A percentile compares a stretch with the other conserved stretches of the same genome.
These are phyloP conservation scores for Serilophus lunatus DNA, from an alignment of 2,113 vertebrate species.

Conservation along the genomic window DNA sequence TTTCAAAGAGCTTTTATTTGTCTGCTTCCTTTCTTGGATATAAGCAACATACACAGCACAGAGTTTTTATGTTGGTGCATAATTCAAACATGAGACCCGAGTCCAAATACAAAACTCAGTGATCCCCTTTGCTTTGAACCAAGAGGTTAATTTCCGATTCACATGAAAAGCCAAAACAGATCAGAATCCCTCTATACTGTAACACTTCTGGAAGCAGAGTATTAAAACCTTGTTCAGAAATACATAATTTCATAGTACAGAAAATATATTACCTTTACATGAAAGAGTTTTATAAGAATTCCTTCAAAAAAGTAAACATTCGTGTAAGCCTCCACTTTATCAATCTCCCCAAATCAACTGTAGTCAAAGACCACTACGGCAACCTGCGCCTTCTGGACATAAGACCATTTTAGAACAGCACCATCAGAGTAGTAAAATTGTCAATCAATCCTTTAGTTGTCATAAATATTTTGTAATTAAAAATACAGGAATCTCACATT, in stretches of 20 bases:
- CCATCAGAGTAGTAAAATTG: neutral
- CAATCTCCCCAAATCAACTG: neutral
- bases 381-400: constrained; percentile 45
- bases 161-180: constrained; percentile 28
- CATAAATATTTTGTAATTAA: constrained; percentile 51
- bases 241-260: constrained; percentile 57
- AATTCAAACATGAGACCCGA: neutral
- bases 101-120: constrained; percentile 39
- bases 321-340: neutral
- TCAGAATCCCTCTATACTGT: neutral
- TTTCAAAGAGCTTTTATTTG: constrained; percentile 44
- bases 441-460: neutral
- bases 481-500: constrained; percentile 41
- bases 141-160: constrained; percentile 22
- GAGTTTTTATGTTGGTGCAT: neutral
- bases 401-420: constrained; percentile 27
- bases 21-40: constrained; percentile 5
- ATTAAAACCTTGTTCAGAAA: constrained; percentile 64
- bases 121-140: constrained; percentile 41
- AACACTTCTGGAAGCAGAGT: constrained; percentile 50
- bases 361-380: constrained; percentile 22
- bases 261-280: constrained; percentile 77
- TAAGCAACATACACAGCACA: neutral
- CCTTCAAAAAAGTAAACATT: constrained; percentile 67
- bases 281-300: constrained; percentile 73